A percentile compares a stretch with the other conserved stretches of the same genome.
Conservation (phyloP, 2,797 vertebrate species). For the Chelmon rostratus region DNA sequence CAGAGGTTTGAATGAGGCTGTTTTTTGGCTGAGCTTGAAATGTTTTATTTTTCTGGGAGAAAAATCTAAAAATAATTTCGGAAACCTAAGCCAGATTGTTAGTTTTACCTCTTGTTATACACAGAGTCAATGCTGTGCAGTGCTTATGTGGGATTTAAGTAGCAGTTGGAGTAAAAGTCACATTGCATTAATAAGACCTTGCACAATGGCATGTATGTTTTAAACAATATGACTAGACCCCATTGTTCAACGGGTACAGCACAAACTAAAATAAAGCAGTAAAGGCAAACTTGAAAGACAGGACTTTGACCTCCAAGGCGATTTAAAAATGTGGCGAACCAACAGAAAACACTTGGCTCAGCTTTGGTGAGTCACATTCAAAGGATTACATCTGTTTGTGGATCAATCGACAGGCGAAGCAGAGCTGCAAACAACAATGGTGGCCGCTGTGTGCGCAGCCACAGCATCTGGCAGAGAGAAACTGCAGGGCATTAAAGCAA, state of each 20-base stretch:
- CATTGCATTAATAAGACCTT: background rate
- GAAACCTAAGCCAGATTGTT: background rate
- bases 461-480: slow-evolving; percentile 42
- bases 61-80: background rate
- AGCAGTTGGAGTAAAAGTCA: background rate
- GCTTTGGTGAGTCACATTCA: slow-evolving; percentile 44
- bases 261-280: slow-evolving; percentile 15
- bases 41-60: no score
- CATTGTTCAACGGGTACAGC: slow-evolving; percentile 15
- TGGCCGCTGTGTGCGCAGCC: slow-evolving; percentile 36
- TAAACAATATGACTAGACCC: background rate
- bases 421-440: slow-evolving; percentile 56
- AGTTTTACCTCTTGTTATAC: background rate
- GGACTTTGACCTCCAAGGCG: background rate
- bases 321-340: slow-evolving; percentile 27
- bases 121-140: background rate
- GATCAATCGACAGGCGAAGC: slow-evolving; percentile 49
- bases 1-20: slow-evolving; percentile 4
- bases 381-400: slow-evolving; percentile 54
- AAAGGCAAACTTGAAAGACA: slow-evolving; percentile 1
- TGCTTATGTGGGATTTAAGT: background rate
- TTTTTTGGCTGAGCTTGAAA: background rate
- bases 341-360: slow-evolving; percentile 38
- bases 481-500: slow-evolving; percentile 51
- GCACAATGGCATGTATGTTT: background rate